Conservation (phyloP, 30 jellyfish, hydroid and myxozoan genomes). For the Hydractinia symbiolongicarpus region DNA sequence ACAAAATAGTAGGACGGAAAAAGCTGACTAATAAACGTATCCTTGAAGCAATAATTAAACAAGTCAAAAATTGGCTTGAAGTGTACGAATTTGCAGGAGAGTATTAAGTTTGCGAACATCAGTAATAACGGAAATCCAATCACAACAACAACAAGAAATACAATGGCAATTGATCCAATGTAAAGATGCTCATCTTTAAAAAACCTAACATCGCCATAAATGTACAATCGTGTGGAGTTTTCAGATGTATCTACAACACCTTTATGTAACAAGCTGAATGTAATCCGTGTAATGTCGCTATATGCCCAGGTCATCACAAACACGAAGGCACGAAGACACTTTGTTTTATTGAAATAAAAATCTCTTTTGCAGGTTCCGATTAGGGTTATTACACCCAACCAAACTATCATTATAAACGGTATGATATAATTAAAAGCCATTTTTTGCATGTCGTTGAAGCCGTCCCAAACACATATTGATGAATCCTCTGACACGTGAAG, state of each 20-base stretch:
- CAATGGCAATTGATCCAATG: slow-evolving; percentile 40
- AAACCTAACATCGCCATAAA: slow-evolving; percentile 35
- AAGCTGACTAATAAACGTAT: neutral
- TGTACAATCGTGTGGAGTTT: slow-evolving; percentile 16
- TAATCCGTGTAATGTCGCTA: neutral
- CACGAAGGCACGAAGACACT: slow-evolving; percentile 3
- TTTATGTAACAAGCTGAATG: neutral
- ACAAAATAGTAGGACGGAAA: slow-evolving; percentile 60
- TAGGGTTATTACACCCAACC: slow-evolving; percentile 4
- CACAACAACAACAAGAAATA: slow-evolving; percentile 35
- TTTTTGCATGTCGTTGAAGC: neutral
- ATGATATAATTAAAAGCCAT: neutral
- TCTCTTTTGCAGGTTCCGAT: neutral
- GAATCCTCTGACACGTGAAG: neutral
- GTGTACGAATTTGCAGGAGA: slow-evolving; percentile 26
- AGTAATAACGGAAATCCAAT: slow-evolving; percentile 46
- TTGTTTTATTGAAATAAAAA: neutral
- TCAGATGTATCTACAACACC: slow-evolving; percentile 8
- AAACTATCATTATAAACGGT: neutral
- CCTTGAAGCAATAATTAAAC: slow-evolving; percentile 40
- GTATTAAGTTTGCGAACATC: slow-evolving; percentile 40
- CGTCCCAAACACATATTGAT: neutral
- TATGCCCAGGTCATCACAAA: neutral
- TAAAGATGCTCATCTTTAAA: slow-evolving; percentile 40
- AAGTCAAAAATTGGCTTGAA: slow-evolving; percentile 44